Conservation (phyloP, 2,113 vertebrate species). For the Hylia prasina region DNA sequence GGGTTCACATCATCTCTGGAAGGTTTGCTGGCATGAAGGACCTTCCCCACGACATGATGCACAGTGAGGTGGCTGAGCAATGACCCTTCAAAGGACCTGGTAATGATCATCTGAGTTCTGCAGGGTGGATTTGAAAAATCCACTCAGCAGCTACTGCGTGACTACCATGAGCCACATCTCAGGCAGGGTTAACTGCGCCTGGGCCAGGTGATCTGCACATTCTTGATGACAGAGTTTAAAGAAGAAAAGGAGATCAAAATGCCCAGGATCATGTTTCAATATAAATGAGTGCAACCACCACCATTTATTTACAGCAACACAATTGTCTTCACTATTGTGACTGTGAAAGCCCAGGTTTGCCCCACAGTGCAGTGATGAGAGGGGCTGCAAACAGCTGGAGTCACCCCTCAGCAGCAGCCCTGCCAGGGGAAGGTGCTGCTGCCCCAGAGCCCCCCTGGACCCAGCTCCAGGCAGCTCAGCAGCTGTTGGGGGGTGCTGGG, state of each 20-base stretch:
- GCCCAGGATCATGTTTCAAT: not conserved
- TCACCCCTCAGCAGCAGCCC: fast-evolving
- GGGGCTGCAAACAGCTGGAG: not conserved
- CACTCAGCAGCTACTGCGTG: not conserved
- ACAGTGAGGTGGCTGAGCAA: not conserved
- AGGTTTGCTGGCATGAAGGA: not conserved
- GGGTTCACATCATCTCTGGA: conserved; percentile 4
- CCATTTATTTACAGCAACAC: not conserved
- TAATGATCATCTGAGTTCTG: not conserved
- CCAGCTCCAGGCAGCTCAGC: not conserved
- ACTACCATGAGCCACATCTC: not conserved
- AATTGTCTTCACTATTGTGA: not conserved
- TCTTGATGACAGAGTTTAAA: not conserved
- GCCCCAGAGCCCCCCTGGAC: not conserved
- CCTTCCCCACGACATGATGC: not conserved
- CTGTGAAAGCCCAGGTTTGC: not conserved
- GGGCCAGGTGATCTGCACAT: not conserved
- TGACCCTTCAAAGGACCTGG: not conserved
- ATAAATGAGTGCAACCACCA: not conserved
- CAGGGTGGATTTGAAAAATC: not conserved
- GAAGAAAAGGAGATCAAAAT: not conserved
- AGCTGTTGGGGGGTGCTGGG: fast-evolving
- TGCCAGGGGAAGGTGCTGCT: not conserved
- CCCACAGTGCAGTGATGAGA: fast-evolving
- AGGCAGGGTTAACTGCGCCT: not conserved